Conservation (phyloP, 2,888 invertebrate species). For the Polyploca ridens region DNA sequence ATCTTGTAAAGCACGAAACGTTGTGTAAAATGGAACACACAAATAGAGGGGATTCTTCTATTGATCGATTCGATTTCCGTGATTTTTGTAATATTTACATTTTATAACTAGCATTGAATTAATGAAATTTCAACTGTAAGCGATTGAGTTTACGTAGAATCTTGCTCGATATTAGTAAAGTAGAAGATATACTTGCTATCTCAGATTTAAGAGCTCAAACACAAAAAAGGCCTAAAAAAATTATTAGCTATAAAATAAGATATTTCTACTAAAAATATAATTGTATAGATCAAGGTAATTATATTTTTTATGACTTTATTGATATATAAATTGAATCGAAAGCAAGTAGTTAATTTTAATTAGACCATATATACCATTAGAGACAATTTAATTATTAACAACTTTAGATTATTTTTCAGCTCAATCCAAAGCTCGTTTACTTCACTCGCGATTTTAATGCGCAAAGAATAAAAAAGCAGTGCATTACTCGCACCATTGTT, state of each 20-base stretch:
- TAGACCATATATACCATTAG: not conserved
- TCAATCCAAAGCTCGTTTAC: slow-evolving; percentile 46
- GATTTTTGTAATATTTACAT: slow-evolving; percentile 45
- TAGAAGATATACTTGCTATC: too few species aligned
- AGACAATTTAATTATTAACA: not conserved
- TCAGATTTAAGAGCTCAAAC: not conserved
- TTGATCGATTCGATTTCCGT: slow-evolving; percentile 60
- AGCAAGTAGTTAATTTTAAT: not conserved
- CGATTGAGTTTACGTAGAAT: too few species aligned
- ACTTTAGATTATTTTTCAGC: not conserved
- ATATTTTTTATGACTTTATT: too few species aligned
- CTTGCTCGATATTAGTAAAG: too few species aligned
- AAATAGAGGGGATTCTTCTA: slow-evolving; percentile 71
- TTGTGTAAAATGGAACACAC: slow-evolving; percentile 68
- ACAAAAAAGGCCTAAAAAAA: too few species aligned
- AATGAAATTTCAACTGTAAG: too few species aligned
- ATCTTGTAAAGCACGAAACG: slow-evolving; percentile 68
- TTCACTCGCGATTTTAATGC: slow-evolving; percentile 60
- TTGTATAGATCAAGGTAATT: too few species aligned
- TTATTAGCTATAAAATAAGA: not conserved
- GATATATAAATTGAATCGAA: not conserved
- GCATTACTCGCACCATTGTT: slow-evolving; percentile 74
- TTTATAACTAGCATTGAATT: too few species aligned
- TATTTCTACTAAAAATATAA: too few species aligned
- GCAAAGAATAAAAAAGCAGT: slow-evolving; percentile 68